Evolutionary conservation across 2,888 invertebrate species (phyloP), one percentile per base, ranked within the genome.

Genomic region (Atrina japonica): DNA sequence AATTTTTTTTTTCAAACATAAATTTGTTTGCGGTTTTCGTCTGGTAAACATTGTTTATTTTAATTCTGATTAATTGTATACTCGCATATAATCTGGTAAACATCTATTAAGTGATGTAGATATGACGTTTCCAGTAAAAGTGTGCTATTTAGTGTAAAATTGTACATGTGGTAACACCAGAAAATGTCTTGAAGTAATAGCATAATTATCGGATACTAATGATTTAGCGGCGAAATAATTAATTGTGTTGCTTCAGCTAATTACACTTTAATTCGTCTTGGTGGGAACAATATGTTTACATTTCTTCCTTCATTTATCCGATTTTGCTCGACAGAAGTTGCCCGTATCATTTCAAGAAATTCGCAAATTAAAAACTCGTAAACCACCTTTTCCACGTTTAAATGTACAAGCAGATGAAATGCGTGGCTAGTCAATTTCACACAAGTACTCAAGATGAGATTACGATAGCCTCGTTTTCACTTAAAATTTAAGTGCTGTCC

Each of bases 401-500:
- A 35, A 11, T 35, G 35, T 47, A 47, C 16, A 47, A 7, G 47
- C 47, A 47, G 21, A n/a, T 47, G 47, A 47, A 47, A 47, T 21
- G 47, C n/a, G 7, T n/a, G n/a, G 21, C 7, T 47, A 47, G 35
- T 7, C 35, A 11, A 11, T 35, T 7, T 35, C 35, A 35, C 35
- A 35, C 6, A n/a, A 30, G 40, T 35, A 64, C 52, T 64, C 52
- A 29, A 30, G 64, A 64, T 52, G 23, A 40, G 41, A 50, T 64
- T 52, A n/a, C 11, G 64, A 64, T 64, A 64, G 64, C 64, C 53
- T 64, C 52, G 53, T 35, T 52, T 41, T 52, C 52, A 41, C 18
- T 41, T 40, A 52, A 35, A 7, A 35, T 35, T 35, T 35, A 41
- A 66, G 56, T 55, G 47, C 45, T 30, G 29, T 23, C 65, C 65